Percentiles rank a stretch among this genome's conserved stretches.
Evolutionary conservation across 2,113 vertebrate genomes (phyloP).

Genomic region (Petrocephalus microphthalmus): DNA sequence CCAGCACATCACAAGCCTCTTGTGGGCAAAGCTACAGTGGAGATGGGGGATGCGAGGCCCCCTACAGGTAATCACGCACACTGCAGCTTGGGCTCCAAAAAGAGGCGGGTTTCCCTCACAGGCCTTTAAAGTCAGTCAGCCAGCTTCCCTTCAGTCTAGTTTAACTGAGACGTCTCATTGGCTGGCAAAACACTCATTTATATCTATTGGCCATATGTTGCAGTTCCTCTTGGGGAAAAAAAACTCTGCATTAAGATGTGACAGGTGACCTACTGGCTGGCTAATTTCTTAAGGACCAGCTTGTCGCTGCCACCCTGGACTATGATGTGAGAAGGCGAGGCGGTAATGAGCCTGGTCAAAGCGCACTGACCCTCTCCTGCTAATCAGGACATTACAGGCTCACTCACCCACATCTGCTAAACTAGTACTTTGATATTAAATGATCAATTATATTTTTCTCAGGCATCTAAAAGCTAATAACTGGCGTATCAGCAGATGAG

Average conservation of each 20-base stretch:
- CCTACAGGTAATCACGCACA: background rate
- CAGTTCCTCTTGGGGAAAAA: background rate
- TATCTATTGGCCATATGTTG: background rate
- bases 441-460: background rate
- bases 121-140: background rate
- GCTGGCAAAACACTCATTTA: too few species aligned
- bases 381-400: background rate
- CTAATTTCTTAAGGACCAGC: background rate
- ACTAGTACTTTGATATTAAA: background rate
- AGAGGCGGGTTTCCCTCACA: background rate
- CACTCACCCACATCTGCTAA: background rate
- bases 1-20: background rate
- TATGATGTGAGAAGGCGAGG: background rate
- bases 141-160: background rate
- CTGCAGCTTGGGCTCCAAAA: background rate
- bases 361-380: background rate
- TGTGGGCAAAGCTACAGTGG: background rate
- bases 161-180: background rate
- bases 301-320: background rate
- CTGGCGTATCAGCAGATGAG: background rate
- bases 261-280: background rate
- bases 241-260: background rate
- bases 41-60: background rate
- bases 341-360: background rate
- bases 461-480: background rate